These are phyloP conservation scores for Phoebastria nigripes DNA, from an alignment of 2,797 vertebrate genomes.

Conservation along the genomic window DNA sequence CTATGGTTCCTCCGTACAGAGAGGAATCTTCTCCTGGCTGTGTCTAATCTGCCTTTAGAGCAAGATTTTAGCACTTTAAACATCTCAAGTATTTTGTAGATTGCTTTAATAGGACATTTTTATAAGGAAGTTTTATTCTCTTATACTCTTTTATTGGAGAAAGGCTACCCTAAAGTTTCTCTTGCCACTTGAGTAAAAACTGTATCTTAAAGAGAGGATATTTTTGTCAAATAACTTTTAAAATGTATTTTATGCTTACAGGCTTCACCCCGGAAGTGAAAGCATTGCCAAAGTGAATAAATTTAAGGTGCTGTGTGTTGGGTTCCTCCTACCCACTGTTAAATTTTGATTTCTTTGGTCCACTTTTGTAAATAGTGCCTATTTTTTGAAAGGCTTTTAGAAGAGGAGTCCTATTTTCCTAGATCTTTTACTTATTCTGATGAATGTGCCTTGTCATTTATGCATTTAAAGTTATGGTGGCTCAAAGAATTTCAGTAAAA, in stretches of 20 bases:
- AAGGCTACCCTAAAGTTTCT: not conserved
- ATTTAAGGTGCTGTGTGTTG: not conserved
- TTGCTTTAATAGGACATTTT: not conserved
- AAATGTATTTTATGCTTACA: not conserved
- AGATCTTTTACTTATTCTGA: not conserved
- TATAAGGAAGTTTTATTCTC: not conserved
- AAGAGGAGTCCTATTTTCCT: not conserved
- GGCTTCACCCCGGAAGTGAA: not conserved
- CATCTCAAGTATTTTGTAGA: not conserved
- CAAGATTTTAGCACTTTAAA: not conserved
- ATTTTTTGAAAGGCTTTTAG: not conserved
- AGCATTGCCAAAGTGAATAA: not conserved
- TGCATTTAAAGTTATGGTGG: not conserved
- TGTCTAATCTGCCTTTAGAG: not conserved
- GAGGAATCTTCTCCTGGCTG: not conserved
- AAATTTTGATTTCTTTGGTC: not conserved
- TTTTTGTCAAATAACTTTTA: not conserved
- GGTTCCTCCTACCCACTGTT: not conserved
- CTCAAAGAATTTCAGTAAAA: not conserved
- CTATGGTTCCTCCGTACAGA: not conserved
- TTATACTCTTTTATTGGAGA: not conserved
- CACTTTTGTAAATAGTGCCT: not conserved
- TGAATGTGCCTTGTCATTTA: not conserved
- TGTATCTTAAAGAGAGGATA: not conserved
- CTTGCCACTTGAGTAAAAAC: not conserved